Evolutionary conservation across 2,113 vertebrate species (phyloP), one percentile per base, ranked within the genome.

Genomic region (Hydropotes inermis): DNA sequence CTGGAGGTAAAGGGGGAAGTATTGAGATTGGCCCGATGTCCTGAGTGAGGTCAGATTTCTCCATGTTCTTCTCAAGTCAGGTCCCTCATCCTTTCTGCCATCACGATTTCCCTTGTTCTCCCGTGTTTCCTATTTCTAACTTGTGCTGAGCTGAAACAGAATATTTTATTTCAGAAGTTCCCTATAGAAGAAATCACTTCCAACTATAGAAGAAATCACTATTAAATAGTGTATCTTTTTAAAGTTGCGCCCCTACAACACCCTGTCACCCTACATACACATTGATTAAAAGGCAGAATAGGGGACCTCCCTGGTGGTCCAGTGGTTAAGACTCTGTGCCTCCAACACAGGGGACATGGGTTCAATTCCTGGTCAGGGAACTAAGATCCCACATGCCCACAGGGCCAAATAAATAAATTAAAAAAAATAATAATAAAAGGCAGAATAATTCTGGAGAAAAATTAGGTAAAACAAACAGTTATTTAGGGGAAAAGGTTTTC

Each of bases 161-260:
- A 15, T 28, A 74, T 70, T 88, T 86, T 85, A 55, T 82, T 94
- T 92, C 15, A 57, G 87, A 90, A 96, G 23, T 33, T 19, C 13
- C 52, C 28, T 91, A 23, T 57, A 74, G 81, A 89, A 87, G 36
- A 89, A 96, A 87, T 30, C 4, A 9, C 16, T 90, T n/a, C n/a
- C n/a, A n/a, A n/a, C 28, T 91, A 23, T 57, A 74, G 81, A 89
- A 87, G 36, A 89, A 96, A 87, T 30, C 4, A 9, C 16, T 90
- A 52, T 25, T 39, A 60, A 85, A 81, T 33, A 84, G 10, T 87
- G 43, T 3, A 89, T 50, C 36, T 94, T 86, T 50, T 54, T 54
- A 50, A 95, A 85, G 61, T 19, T 36, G 52, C 2, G 0, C 7
- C 11, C 7, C 11, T 36, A 52, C 43, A 30, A 79, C 27, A 47